Evolutionary conservation across 1,140 invertebrate genomes (phyloP).

Genomic region (Phymastichus coffea): DNA sequence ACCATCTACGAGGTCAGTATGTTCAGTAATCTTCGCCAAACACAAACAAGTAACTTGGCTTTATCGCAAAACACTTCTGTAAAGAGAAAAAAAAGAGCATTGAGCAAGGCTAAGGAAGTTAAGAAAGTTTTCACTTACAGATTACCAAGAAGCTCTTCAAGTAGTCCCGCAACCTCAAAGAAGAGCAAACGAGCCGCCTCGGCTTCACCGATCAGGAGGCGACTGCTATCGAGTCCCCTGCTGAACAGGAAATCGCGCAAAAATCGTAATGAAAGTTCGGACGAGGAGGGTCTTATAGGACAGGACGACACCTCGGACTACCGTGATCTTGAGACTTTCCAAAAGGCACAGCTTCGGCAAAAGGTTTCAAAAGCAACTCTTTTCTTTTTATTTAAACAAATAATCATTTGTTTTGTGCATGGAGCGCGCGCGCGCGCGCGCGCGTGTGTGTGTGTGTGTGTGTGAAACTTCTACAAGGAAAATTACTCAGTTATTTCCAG

Average conservation of each 20-base stretch:
- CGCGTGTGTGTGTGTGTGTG: no score
- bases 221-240: slow-evolving; percentile 78
- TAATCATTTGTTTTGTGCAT: no score
- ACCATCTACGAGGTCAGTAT: slow-evolving; percentile 42
- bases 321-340: slow-evolving; percentile 88
- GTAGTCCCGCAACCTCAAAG: slow-evolving; percentile 71
- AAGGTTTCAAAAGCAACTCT: no score
- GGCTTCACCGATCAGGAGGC: slow-evolving; percentile 73
- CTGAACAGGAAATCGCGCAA: slow-evolving; percentile 73
- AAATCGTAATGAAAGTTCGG: slow-evolving; percentile 80
- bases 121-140: slow-evolving; percentile 44
- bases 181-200: slow-evolving; percentile 74
- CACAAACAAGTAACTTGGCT: background rate
- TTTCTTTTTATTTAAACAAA: no score
- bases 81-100: background rate
- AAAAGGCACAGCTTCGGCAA: slow-evolving; percentile 90
- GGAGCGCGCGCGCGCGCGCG: no score
- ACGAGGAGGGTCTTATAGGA: slow-evolving; percentile 74
- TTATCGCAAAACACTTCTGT: background rate
- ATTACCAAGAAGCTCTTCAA: slow-evolving; percentile 69
- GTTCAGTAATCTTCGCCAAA: background rate
- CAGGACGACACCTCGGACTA: slow-evolving; percentile 71
- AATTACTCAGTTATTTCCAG: no score
- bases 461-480: background rate
- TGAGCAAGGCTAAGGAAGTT: background rate